Base-by-base conservation (phyloP, 1,140 invertebrate genomes). In the Mylabris phalerata region DNA sequence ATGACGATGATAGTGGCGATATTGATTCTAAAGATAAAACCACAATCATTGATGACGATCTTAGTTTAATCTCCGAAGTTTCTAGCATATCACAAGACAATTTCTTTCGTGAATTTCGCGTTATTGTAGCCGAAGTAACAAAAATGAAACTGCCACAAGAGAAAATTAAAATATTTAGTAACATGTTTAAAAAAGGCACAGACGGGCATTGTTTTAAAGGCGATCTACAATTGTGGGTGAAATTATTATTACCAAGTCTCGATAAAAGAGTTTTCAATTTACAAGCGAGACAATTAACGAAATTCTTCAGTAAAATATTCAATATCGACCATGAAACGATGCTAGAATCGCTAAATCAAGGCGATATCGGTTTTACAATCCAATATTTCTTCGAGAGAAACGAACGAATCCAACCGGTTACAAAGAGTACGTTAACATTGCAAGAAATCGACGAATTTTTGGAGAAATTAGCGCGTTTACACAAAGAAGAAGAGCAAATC, bases 321-420 rank as follows among this genome's bases (percentile, higher is more conserved):
- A 68, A 78, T 9, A 80, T 79, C 5, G 82, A 86, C 75, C 83
- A 87, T 62, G 82, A 88, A 61, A 84, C 86, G 50, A 96, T 96
- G 93, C 70, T 93, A 3, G 84, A 87, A 60, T 83, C 94, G 75
- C 78, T 95, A 41, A 89, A 95, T 70, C 80, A 92, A 70, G 93
- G 93, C 0, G 93, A 96, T 76, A 84, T 95, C 10, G 89, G 92
- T 3, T 88, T 93, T 68, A 96, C 93, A 0, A 83, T 95, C n/a
- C 76, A 83, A 61, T 72, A 80, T 48, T 94, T 91, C 72, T 95
- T 90, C 75, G 83, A 87, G 59, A 76, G 82, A 49, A 91, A 85
- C 50, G 73, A 68, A 26, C 72, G 70, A 43, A 61, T 83, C 2
- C 77, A 79, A 61, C 86, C 89, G 1, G 77, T 80, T 10, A 71